Conservation (phyloP, 2,888 invertebrate species). For the Drosophila longiperda region DNA sequence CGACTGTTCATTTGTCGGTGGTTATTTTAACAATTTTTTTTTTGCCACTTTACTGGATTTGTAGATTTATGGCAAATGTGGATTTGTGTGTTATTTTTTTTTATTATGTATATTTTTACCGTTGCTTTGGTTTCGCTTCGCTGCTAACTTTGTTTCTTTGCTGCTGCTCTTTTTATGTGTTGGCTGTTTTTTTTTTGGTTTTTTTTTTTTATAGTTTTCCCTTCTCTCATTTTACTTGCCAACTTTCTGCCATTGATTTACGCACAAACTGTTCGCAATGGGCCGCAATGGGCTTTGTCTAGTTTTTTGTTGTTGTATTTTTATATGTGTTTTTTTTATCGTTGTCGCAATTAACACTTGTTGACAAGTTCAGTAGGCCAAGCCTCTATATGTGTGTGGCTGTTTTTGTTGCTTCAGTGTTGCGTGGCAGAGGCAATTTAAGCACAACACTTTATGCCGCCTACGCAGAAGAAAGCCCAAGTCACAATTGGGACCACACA, state of each 20-base stretch:
- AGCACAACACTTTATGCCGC: slow-evolving; percentile 63
- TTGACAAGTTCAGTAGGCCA: slow-evolving; percentile 81
- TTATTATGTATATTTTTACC: neutral
- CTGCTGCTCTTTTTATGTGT: slow-evolving; percentile 13
- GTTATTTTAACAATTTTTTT: slow-evolving; percentile 11
- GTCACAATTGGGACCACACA: slow-evolving; percentile 48
- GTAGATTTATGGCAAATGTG: slow-evolving; percentile 13
- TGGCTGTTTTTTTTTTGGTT: slow-evolving; percentile 5
- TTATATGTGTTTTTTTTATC: slow-evolving; percentile 14
- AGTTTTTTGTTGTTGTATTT: neutral
- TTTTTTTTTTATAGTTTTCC: slow-evolving; percentile 26
- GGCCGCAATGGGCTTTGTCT: slow-evolving; percentile 12
- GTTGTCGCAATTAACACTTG: slow-evolving; percentile 77
- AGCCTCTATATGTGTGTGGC: slow-evolving; percentile 22
- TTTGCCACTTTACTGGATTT: slow-evolving; percentile 17
- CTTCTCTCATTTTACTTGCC: slow-evolving; percentile 29
- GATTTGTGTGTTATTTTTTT: neutral
- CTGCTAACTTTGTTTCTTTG: slow-evolving; percentile 11
- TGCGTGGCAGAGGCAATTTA: slow-evolving; percentile 59
- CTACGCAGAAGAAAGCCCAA: slow-evolving; percentile 36
- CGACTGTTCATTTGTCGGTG: slow-evolving; percentile 29
- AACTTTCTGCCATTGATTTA: slow-evolving; percentile 48
- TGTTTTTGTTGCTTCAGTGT: slow-evolving; percentile 38
- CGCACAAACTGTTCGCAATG: slow-evolving; percentile 24
- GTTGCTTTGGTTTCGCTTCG: slow-evolving; percentile 24